Percentiles rank a stretch among this genome's conserved stretches.
Evolutionary conservation across 2,113 vertebrate species (phyloP).

Genomic region (Pseudonaja textilis): DNA sequence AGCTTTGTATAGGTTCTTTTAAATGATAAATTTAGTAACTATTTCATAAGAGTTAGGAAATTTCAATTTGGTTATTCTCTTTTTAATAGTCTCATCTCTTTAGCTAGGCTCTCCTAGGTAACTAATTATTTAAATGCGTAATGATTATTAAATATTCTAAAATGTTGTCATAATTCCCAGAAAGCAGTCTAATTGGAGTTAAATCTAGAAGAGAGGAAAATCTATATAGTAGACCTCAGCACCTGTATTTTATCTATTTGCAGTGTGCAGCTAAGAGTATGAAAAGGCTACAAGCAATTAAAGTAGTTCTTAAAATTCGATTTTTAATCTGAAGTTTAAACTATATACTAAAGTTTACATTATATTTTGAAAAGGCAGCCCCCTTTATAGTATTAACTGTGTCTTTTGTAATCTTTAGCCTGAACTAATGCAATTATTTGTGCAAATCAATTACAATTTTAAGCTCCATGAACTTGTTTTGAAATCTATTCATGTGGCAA

Average conservation of each 20-base stretch:
- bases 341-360: constrained; percentile 22
- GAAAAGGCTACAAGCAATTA: not conserved
- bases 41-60: constrained; percentile 36
- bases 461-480: not conserved
- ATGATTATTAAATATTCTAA: constrained; percentile 41
- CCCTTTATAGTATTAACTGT: not conserved
- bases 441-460: not conserved
- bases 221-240: not conserved
- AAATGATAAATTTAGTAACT: constrained; percentile 4
- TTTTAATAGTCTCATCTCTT: constrained; percentile 42
- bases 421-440: not conserved
- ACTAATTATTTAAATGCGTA: constrained; percentile 34
- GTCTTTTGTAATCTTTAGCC: not conserved
- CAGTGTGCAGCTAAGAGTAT: constrained; percentile 13
- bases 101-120: constrained; percentile 41
- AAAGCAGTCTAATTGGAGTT: constrained; percentile 45
- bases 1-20: not conserved
- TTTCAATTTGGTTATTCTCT: constrained; percentile 23
- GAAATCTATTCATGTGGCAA: not conserved
- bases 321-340: constrained; percentile 16
- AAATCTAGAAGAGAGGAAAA: not conserved
- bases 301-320: not conserved
- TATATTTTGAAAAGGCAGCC: not conserved
- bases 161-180: constrained; percentile 31
- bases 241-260: constrained; percentile 1